Conservation (phyloP, 2,888 invertebrate species). For the Ctenicera cuprea region DNA sequence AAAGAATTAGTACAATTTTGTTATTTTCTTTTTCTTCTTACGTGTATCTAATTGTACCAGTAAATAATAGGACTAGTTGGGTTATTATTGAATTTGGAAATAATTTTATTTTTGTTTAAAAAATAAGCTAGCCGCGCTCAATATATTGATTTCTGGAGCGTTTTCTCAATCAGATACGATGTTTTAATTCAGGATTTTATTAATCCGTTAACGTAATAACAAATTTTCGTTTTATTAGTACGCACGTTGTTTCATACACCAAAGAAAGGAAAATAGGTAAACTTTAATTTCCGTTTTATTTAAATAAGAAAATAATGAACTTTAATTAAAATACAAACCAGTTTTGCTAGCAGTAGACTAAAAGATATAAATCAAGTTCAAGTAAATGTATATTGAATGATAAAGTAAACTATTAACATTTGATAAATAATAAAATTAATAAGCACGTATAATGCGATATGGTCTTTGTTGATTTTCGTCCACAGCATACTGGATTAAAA, state of each 20-base stretch:
- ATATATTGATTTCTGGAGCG: too few species aligned
- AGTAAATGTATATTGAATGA: constrained; percentile 9
- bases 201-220: too few species aligned
- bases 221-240: too few species aligned
- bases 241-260: background rate
- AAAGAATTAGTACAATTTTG: too few species aligned
- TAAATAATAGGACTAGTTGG: too few species aligned
- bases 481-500: constrained; percentile 6
- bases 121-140: too few species aligned
- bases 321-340: constrained; percentile 12
- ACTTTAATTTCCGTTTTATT: constrained; percentile 10
- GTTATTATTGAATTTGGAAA: too few species aligned
- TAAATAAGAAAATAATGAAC: constrained; percentile 1
- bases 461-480: background rate
- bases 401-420: constrained; percentile 15
- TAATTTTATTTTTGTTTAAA: too few species aligned
- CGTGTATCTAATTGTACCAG: too few species aligned
- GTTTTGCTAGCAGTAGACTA: background rate
- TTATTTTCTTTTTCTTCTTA: too few species aligned
- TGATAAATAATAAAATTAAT: constrained; percentile 25
- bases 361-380: constrained; percentile 11
- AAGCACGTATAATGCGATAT: background rate
- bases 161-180: too few species aligned
- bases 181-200: too few species aligned
- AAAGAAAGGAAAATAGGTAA: background rate